Percentiles rank a stretch among this genome's conserved stretches.
Evolutionary conservation across 1,140 invertebrate species (phyloP).

Genomic region (Leptestheria dahalacensis): DNA sequence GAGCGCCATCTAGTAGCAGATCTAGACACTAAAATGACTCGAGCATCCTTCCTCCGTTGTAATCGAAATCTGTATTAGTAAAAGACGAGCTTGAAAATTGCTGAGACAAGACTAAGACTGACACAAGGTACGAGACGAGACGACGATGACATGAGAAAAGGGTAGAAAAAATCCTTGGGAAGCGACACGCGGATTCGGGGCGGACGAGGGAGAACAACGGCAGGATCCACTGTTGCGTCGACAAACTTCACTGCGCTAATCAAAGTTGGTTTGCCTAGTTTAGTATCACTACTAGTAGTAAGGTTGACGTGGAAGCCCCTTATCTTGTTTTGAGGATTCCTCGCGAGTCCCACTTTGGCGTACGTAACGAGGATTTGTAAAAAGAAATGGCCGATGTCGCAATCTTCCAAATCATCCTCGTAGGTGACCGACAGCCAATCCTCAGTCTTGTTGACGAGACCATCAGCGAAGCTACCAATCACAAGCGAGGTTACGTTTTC

Average conservation of each 20-base stretch:
- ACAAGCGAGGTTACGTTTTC: neutral
- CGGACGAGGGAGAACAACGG: constrained; percentile 1
- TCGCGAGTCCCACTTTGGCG: neutral
- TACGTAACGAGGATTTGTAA: neutral
- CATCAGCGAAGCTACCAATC: neutral
- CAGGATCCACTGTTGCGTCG: neutral
- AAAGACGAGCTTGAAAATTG: neutral
- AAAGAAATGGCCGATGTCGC: neutral
- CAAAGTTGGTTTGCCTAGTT: neutral
- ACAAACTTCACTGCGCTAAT: constrained; percentile 17
- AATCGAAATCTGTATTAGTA: too few relatives aligned
- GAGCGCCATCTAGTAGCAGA: too few relatives aligned
- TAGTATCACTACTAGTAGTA: neutral
- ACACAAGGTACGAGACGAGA: neutral
- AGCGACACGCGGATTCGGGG: constrained; percentile 31
- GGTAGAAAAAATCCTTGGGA: constrained; percentile 54
- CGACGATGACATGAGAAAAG: constrained; percentile 31
- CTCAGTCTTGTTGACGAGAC: neutral
- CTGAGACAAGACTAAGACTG: neutral
- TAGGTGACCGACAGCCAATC: neutral
- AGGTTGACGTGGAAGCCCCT: neutral
- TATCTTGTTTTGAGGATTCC: constrained; percentile 13
- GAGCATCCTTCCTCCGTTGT: too few relatives aligned
- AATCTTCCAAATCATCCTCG: neutral
- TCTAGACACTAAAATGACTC: too few relatives aligned